Evolutionary conservation across 2,888 invertebrate species (phyloP).

Genomic region (Platerodrilus igneus): DNA sequence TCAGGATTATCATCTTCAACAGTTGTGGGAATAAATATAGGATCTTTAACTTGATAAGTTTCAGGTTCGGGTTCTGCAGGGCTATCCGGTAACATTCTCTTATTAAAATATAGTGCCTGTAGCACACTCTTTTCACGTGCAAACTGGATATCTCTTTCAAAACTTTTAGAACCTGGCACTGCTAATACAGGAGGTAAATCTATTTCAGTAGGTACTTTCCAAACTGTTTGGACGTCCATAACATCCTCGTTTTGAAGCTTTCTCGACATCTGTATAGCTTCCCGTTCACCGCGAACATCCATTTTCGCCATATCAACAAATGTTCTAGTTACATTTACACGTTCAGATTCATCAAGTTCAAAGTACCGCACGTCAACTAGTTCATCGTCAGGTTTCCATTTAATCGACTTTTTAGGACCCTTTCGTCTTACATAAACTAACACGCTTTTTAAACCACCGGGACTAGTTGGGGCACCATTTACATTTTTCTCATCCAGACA

Average conservation of each 20-base stretch:
- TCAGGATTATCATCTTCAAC: slow-evolving; percentile 85
- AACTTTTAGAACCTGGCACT: slow-evolving; percentile 71
- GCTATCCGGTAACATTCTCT: slow-evolving; percentile 80
- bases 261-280: slow-evolving; percentile 72
- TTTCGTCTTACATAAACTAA: slow-evolving; percentile 68
- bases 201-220: slow-evolving; percentile 68
- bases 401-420: slow-evolving; percentile 68
- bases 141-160: slow-evolving; percentile 82
- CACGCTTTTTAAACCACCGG: slow-evolving; percentile 67
- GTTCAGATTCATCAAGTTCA: slow-evolving; percentile 92
- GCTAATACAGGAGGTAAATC: slow-evolving; percentile 64
- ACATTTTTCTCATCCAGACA: not conserved
- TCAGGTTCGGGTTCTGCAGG: slow-evolving; percentile 84
- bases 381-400: slow-evolving; percentile 76
- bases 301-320: slow-evolving; percentile 89
- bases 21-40: slow-evolving; percentile 79
- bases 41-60: slow-evolving; percentile 69
- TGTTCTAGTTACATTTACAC: slow-evolving; percentile 88
- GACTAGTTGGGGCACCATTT: slow-evolving; percentile 25
- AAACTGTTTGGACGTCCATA: slow-evolving; percentile 77
- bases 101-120: slow-evolving; percentile 75
- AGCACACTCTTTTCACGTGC: slow-evolving; percentile 81
- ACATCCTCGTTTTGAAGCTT: slow-evolving; percentile 71
- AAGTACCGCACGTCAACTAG: slow-evolving; percentile 84
- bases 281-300: slow-evolving; percentile 81